phyloP scores from a whole-genome alignment of 2,888 invertebrate genomes.

The Endotricha flammealis region DNA sequence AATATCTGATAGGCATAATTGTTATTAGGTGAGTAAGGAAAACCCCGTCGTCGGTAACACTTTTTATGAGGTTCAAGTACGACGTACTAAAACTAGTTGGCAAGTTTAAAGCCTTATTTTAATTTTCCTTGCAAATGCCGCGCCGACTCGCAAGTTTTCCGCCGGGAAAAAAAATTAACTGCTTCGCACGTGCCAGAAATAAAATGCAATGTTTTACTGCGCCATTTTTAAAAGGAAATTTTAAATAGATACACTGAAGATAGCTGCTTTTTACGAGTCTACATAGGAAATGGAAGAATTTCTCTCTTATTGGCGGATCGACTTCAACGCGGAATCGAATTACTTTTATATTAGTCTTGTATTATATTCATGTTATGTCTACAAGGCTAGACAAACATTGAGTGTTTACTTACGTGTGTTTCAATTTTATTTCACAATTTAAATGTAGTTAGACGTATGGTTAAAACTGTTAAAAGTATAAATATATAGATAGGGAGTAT shows the following conservation, averaged over 20 bases:
- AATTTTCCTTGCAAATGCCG: constrained; percentile 59
- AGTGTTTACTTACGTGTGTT: too few relatives aligned
- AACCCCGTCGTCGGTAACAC: constrained; percentile 49
- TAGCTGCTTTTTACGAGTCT: constrained; percentile 1
- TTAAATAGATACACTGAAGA: constrained; percentile 19
- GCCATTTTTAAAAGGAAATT: constrained; percentile 28
- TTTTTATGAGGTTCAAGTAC: constrained; percentile 55
- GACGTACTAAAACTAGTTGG: constrained; percentile 63
- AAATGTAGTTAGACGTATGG: too few relatives aligned
- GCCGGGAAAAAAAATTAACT: constrained; percentile 44
- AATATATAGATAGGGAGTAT: too few relatives aligned
- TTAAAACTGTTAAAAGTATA: too few relatives aligned
- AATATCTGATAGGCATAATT: too few relatives aligned
- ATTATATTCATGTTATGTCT: too few relatives aligned
- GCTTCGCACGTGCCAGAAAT: constrained; percentile 56
- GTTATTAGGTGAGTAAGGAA: too few relatives aligned
- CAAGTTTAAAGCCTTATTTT: constrained; percentile 71
- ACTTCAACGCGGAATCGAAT: too few relatives aligned
- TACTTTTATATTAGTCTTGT: too few relatives aligned
- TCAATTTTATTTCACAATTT: too few relatives aligned
- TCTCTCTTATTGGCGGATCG: too few relatives aligned
- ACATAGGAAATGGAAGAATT: constrained; percentile 8
- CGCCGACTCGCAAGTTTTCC: constrained; percentile 30
- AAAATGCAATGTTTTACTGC: constrained; percentile 51
- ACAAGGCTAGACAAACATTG: too few relatives aligned